Evolutionary conservation across 1,140 invertebrate genomes (phyloP).

Genomic region (Lepidostoma basale): DNA sequence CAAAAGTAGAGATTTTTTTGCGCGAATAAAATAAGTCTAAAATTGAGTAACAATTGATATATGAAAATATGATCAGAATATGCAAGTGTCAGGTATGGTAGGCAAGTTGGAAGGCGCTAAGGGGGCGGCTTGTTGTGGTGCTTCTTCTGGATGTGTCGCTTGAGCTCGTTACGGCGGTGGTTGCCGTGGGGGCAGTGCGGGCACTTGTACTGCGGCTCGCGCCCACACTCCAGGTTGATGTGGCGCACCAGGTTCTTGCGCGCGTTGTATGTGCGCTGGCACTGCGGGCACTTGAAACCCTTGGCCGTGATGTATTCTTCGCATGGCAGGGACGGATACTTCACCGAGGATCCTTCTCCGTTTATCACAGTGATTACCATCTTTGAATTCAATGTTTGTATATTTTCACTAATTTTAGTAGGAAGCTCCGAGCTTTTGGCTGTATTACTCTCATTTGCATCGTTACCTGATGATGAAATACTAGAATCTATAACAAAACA

Average conservation of each 20-base stretch:
- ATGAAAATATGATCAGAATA: too few relatives aligned
- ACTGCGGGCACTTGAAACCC: conserved; percentile 59
- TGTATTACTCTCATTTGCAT: background rate
- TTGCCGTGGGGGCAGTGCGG: conserved; percentile 64
- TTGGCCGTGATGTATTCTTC: conserved; percentile 57
- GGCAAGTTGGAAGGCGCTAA: too few relatives aligned
- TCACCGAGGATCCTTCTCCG: background rate
- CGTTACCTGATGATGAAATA: background rate
- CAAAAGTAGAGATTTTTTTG: too few relatives aligned
- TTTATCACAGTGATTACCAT: background rate
- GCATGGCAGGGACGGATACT: conserved; percentile 48
- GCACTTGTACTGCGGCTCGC: conserved; percentile 70
- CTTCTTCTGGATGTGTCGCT: conserved; percentile 62
- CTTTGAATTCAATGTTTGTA: background rate
- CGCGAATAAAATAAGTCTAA: too few relatives aligned
- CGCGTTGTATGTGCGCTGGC: conserved; percentile 64
- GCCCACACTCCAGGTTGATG: conserved; percentile 71
- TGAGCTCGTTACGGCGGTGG: conserved; percentile 62
- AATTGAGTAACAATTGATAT: too few relatives aligned
- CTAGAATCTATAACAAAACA: conserved; percentile 4
- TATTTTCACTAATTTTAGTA: too few relatives aligned
- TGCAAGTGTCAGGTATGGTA: too few relatives aligned
- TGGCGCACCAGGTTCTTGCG: conserved; percentile 68
- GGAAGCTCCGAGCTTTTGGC: background rate
- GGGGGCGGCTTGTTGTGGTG: conserved; percentile 50